A percentile compares a stretch with the other conserved stretches of the same genome.
Conservation (phyloP, 2,797 vertebrate genomes). For the Rhinatrema bivittatum region DNA sequence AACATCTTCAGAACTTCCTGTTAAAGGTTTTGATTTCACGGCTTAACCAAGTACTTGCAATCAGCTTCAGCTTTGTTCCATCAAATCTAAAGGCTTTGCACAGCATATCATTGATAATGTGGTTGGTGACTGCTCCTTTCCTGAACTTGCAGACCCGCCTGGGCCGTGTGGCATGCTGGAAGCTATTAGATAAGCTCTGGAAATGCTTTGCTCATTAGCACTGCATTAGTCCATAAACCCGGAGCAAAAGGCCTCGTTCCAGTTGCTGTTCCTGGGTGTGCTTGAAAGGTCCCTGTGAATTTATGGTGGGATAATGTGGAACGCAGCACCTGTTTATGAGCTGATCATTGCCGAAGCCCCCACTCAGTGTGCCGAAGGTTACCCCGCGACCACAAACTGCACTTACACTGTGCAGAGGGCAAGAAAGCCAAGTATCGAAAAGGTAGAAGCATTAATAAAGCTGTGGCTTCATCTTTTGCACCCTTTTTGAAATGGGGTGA, state of each 20-base stretch:
- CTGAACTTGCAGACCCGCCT: too few species aligned
- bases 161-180: conserved; percentile 7
- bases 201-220: conserved; percentile 56
- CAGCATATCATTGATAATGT: too few species aligned
- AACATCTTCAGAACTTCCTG: too few species aligned
- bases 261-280: conserved; percentile 54
- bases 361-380: conserved; percentile 59
- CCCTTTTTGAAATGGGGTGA: conserved; percentile 73
- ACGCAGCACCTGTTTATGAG: conserved; percentile 68
- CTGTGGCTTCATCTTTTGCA: conserved; percentile 77
- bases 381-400: conserved; percentile 54
- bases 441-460: conserved; percentile 80
- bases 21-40: too few species aligned
- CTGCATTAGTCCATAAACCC: conserved; percentile 55
- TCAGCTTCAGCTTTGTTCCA: too few species aligned
- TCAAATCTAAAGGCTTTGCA: too few species aligned
- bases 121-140: too few species aligned
- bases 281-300: conserved; percentile 64
- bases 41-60: too few species aligned
- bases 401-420: conserved; percentile 55
- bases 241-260: conserved; percentile 37
- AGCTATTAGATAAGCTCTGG: conserved; percentile 23
- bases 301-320: conserved; percentile 66
- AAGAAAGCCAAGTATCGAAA: conserved; percentile 62
- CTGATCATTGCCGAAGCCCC: conserved; percentile 62